phyloP scores from a whole-genome alignment of 2,113 vertebrate species.

The Leptobrachium leishanense region DNA sequence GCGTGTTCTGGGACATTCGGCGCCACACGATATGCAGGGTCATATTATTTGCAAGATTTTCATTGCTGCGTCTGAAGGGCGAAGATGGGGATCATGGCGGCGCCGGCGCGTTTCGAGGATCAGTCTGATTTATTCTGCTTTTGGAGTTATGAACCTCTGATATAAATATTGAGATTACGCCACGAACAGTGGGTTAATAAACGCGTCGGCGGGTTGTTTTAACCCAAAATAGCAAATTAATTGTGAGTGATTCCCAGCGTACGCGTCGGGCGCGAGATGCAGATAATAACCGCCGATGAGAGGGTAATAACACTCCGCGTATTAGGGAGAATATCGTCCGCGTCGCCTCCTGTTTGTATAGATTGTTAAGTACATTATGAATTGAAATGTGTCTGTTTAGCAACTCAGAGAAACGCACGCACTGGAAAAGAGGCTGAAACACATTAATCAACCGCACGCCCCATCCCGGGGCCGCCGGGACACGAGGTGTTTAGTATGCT shows the following conservation, averaged over 20 bases:
- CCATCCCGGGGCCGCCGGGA: conserved; percentile 2
- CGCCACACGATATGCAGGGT: neutral
- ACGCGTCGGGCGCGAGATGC: neutral
- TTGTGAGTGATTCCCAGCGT: conserved; percentile 15
- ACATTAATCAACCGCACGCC: conserved; percentile 25
- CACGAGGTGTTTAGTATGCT: neutral
- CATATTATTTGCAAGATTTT: neutral
- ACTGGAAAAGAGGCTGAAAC: conserved; percentile 8
- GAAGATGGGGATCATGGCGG: neutral
- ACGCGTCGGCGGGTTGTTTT: neutral
- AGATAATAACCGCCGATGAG: conserved; percentile 31
- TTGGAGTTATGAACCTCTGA: neutral
- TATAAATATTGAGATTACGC: conserved; percentile 22
- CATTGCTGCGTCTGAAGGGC: neutral
- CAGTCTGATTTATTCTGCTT: conserved; percentile 1
- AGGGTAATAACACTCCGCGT: conserved; percentile 17
- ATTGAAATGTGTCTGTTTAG: conserved; percentile 20
- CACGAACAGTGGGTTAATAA: neutral
- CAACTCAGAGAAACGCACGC: neutral
- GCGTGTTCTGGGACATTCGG: neutral
- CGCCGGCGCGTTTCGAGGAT: neutral
- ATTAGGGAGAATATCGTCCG: conserved; percentile 21
- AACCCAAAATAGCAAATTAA: conserved; percentile 30
- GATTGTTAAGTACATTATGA: conserved; percentile 35
- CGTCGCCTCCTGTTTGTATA: conserved; percentile 1